Evolutionary conservation across 2,888 invertebrate species (phyloP).

Genomic region (Leptopilina drosophilae): DNA sequence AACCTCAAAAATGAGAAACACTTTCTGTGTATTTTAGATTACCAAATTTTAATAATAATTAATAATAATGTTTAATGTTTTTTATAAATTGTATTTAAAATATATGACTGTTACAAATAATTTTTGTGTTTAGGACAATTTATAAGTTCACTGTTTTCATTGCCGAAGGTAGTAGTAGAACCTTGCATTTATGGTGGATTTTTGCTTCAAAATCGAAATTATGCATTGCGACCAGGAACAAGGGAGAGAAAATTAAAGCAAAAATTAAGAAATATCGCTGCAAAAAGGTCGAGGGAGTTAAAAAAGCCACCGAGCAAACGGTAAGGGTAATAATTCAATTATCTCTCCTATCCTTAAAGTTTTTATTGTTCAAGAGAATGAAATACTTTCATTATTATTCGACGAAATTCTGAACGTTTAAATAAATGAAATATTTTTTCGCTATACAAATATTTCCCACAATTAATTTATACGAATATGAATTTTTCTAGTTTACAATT

Average conservation of each 20-base stretch:
- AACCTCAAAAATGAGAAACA: neutral
- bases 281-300: constrained; percentile 75
- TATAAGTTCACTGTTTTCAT: constrained; percentile 15
- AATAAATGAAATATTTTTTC: too few relatives aligned
- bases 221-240: constrained; percentile 91
- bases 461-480: too few relatives aligned
- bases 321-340: neutral
- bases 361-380: too few relatives aligned
- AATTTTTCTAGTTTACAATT: too few relatives aligned
- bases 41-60: neutral
- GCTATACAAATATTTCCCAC: too few relatives aligned
- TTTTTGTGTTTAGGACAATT: constrained; percentile 16
- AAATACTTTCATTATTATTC: too few relatives aligned
- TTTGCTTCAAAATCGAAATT: constrained; percentile 73
- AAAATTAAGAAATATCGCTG: constrained; percentile 79
- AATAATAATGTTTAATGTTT: neutral
- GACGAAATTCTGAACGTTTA: too few relatives aligned
- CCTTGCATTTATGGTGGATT: constrained; percentile 33
- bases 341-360: too few relatives aligned
- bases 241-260: constrained; percentile 86
- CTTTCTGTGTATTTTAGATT: neutral
- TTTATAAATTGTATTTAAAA: neutral
- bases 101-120: neutral
- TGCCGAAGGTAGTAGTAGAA: neutral
- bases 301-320: neutral